phyloP scores from a whole-genome alignment of 2,797 vertebrate genomes.

The Poecilia gillii region DNA sequence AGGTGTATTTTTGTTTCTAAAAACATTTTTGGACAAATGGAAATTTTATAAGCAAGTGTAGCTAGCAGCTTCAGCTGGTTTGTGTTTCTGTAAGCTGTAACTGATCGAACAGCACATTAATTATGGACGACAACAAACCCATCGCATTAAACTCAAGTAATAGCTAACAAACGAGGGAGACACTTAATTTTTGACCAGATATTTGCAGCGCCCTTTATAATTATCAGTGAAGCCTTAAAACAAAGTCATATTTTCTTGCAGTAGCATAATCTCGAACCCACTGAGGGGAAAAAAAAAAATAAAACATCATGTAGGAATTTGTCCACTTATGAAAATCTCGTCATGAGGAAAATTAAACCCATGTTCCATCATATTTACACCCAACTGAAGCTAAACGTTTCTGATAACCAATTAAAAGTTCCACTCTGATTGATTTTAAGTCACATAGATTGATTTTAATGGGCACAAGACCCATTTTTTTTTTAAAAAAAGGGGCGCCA shows the following conservation, averaged over 20 bases:
- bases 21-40: neutral
- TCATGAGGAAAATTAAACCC: neutral
- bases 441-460: too few species aligned
- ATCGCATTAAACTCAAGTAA: neutral
- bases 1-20: neutral
- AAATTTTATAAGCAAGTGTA: neutral
- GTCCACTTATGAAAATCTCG: neutral
- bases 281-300: neutral
- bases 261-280: neutral
- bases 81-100: neutral
- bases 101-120: neutral
- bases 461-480: neutral
- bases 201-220: neutral
- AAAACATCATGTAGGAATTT: neutral
- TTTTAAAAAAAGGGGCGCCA: neutral
- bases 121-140: neutral
- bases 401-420: neutral
- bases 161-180: neutral
- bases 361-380: neutral
- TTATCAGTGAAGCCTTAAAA: neutral
- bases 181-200: neutral
- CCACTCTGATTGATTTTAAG: neutral
- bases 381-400: neutral
- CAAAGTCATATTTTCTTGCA: neutral
- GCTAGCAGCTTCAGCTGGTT: constrained; percentile 3